Evolutionary conservation across 2,888 invertebrate species (phyloP), one percentile per base, ranked within the genome.

Genomic region (Andrena chrysosceles): DNA sequence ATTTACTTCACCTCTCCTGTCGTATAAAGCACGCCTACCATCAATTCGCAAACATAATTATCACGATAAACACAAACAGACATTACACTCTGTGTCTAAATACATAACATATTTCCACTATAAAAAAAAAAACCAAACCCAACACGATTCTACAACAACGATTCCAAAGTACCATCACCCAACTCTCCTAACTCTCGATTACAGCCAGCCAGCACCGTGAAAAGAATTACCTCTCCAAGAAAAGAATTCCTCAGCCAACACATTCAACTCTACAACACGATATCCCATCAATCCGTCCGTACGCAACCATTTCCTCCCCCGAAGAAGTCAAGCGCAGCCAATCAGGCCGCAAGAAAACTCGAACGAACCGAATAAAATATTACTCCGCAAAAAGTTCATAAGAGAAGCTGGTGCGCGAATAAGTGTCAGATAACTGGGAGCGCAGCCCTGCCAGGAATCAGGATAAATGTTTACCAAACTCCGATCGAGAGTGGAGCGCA

Each of bases 381-480:
- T 29, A 4, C 26, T 33, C 54, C 2, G 8, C 20, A 35, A 68
- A 56, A 6, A 20, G 35, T 62, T 20, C 62, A 4, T 7, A 16
- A 2, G 48, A 26, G 13, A 29, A 29, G 26, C 13, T 4, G 10
- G 33, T 6, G 13, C 10, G 10, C 6, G n/a, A n/a, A 10, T 33
- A 33, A 62, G 33, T 20, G 10, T 7, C 33, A 4, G 31, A 33
- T 59, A 74, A 67, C 60, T 49, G 29, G 33, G 23, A 23, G 29
- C 48, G 20, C 74, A 13, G 16, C 23, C 13, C 23, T 3, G 26
- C 31, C 29, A 29, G 31, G 48, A 74, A 74, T 66, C 60, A 3
- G 60, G 26, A 60, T 33, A 33, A 67, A 74, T 67, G 74, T 74
- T 74, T 59, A 67, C 33, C 23, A 23, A 49, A 29, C 31, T 62